Percentiles rank a stretch among this genome's conserved stretches.
These are phyloP conservation scores for Thymallus thymallus DNA, from an alignment of 2,113 vertebrate species.

Conservation along the genomic window DNA sequence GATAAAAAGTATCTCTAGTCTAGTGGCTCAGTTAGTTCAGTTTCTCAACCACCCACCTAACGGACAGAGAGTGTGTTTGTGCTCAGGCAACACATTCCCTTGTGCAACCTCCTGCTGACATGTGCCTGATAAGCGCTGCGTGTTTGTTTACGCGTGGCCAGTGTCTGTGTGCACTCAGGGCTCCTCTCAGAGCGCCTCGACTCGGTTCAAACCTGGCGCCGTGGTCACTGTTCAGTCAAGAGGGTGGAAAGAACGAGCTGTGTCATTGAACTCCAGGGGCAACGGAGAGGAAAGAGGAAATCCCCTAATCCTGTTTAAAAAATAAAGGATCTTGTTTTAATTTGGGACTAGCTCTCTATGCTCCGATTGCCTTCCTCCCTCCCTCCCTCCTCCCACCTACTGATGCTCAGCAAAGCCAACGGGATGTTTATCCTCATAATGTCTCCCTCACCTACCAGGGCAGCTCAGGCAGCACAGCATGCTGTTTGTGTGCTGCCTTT, in stretches of 20 bases:
- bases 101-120: constrained; percentile 27
- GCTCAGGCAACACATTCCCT: constrained; percentile 35
- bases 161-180: constrained; percentile 4
- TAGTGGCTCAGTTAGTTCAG: neutral
- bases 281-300: constrained; percentile 46
- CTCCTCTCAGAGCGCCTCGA: constrained; percentile 1
- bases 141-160: constrained; percentile 3
- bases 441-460: constrained; percentile 35
- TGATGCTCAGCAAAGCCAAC: constrained; percentile 36
- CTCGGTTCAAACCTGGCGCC: constrained; percentile 2
- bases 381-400: constrained; percentile 15
- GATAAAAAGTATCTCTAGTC: neutral
- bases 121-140: constrained; percentile 12
- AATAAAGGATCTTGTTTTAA: constrained; percentile 55
- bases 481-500: constrained; percentile 38
- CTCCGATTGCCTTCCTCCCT: too few relatives aligned
- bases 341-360: constrained; percentile 43
- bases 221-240: constrained; percentile 26
- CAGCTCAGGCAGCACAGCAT: neutral
- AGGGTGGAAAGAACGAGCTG: constrained; percentile 21
- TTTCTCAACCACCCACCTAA: neutral
- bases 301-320: constrained; percentile 60
- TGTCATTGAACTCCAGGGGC: constrained; percentile 42
- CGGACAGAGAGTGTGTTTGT: constrained; percentile 17
- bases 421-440: constrained; percentile 38